Percentiles rank a stretch among this genome's conserved stretches.
These are phyloP conservation scores for Oxygymnocypris stewartii DNA, from an alignment of 2,113 vertebrate species.

Conservation along the genomic window DNA sequence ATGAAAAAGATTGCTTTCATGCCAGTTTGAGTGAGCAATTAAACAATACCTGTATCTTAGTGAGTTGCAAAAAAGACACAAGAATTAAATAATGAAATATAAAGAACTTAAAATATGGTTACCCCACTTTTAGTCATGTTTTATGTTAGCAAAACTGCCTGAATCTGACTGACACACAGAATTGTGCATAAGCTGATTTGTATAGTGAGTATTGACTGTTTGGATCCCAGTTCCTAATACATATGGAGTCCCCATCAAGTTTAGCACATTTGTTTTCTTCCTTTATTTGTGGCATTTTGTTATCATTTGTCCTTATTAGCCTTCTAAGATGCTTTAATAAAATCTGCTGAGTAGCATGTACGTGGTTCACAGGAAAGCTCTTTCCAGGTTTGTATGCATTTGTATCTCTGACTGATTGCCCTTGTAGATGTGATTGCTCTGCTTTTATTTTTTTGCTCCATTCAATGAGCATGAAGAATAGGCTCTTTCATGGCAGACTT, in stretches of 20 bases:
- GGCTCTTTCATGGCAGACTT: conserved; percentile 59
- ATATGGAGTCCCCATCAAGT: background rate
- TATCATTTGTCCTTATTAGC: conserved; percentile 1
- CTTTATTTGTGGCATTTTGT: background rate
- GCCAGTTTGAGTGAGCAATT: background rate
- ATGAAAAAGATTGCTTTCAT: background rate
- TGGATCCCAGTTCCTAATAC: background rate
- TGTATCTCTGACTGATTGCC: conserved; percentile 57
- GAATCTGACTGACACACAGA: background rate
- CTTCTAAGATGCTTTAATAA: conserved; percentile 25
- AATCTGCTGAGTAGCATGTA: conserved; percentile 15
- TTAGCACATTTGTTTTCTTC: background rate
- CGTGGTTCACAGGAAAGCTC: conserved; percentile 48
- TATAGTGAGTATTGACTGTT: background rate
- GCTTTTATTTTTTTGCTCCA: conserved; percentile 50
- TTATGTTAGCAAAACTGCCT: background rate
- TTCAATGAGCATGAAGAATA: conserved; percentile 59
- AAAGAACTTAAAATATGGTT: background rate
- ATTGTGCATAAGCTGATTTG: background rate
- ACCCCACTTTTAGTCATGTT: background rate
- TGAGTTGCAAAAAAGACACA: background rate
- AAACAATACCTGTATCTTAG: background rate
- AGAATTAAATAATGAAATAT: too few species aligned
- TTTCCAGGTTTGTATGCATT: conserved; percentile 43
- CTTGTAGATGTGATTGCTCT: conserved; percentile 52